These are phyloP conservation scores for Hybos culiciformis DNA, from an alignment of 2,888 invertebrate genomes.

Conservation along the genomic window DNA sequence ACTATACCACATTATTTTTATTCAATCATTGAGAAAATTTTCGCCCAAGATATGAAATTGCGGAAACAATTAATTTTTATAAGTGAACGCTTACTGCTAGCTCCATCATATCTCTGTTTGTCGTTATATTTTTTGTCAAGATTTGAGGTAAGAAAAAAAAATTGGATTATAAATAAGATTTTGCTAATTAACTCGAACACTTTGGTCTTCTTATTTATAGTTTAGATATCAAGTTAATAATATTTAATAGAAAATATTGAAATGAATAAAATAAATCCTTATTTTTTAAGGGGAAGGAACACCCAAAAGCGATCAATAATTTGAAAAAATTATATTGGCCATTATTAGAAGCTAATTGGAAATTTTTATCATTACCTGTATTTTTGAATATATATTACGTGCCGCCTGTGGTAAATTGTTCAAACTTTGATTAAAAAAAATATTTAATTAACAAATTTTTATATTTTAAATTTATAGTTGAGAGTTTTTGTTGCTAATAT, in stretches of 20 bases:
- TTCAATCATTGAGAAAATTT: slow-evolving; percentile 43
- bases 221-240: no score
- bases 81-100: slow-evolving; percentile 57
- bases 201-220: no score
- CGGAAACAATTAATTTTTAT: slow-evolving; percentile 46
- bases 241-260: background rate
- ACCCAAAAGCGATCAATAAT: slow-evolving; percentile 47
- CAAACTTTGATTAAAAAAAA: slow-evolving; percentile 1
- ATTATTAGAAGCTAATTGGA: slow-evolving; percentile 59
- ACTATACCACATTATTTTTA: slow-evolving; percentile 69
- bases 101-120: slow-evolving; percentile 57
- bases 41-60: slow-evolving; percentile 44
- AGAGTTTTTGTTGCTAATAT: slow-evolving; percentile 59
- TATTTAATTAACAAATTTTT: background rate
- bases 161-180: background rate
- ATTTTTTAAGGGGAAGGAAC: slow-evolving; percentile 46
- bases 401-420: slow-evolving; percentile 52
- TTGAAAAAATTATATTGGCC: slow-evolving; percentile 49
- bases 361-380: slow-evolving; percentile 60
- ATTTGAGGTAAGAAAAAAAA: slow-evolving; percentile 44
- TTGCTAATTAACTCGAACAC: no score
- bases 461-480: slow-evolving; percentile 42
- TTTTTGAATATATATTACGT: slow-evolving; percentile 60
- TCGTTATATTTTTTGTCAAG: slow-evolving; percentile 59
- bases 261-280: background rate